phyloP scores from a whole-genome alignment of 1,140 invertebrate species.

The Camponotus vicinus region DNA sequence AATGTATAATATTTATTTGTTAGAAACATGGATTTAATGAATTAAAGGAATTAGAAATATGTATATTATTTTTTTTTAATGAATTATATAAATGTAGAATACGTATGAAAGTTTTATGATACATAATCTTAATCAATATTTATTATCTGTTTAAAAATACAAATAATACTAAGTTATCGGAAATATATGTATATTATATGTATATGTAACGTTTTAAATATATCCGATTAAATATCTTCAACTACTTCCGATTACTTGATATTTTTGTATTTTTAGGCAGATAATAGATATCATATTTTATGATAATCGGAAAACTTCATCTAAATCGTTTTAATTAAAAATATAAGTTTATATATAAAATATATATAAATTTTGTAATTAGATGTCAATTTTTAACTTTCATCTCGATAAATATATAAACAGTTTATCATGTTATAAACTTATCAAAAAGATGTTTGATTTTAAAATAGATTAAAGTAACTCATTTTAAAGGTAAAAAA shows the following conservation, averaged over 20 bases:
- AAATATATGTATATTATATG: neutral
- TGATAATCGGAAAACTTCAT: no score
- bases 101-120: neutral
- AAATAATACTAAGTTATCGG: neutral
- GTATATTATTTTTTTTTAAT: no score
- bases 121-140: constrained; percentile 5
- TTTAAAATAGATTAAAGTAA: neutral
- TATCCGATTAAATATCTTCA: no score
- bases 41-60: neutral
- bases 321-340: no score
- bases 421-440: neutral
- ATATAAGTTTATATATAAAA: no score
- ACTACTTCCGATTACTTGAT: no score
- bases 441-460: neutral
- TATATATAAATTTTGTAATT: no score
- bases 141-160: neutral
- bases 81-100: neutral
- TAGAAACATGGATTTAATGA: neutral
- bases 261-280: no score
- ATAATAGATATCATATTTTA: no score
- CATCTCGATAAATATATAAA: neutral
- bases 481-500: neutral
- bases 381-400: constrained; percentile 21
- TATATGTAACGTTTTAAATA: no score
- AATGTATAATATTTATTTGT: neutral